phyloP scores from a whole-genome alignment of 2,113 vertebrate genomes.

The Hypomesus transpacificus region DNA sequence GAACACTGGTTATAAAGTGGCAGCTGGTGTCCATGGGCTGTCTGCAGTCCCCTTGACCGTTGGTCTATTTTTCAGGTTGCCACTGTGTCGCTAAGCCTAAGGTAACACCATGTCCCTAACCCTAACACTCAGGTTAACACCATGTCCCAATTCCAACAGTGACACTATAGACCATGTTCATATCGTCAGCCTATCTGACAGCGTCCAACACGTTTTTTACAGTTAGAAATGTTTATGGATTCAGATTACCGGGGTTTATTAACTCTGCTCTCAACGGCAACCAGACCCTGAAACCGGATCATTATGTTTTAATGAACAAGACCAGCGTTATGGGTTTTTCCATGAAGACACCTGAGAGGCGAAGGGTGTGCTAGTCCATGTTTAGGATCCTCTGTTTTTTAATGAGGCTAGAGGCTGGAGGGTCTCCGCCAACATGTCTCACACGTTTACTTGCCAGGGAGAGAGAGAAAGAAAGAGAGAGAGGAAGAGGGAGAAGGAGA shows the following conservation, averaged over 20 bases:
- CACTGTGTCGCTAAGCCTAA: constrained; percentile 25
- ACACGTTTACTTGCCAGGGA: constrained; percentile 7
- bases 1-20: no score
- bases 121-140: no score
- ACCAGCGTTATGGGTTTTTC: constrained; percentile 15
- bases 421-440: constrained; percentile 5
- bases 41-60: no score
- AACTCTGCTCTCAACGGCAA: constrained; percentile 8
- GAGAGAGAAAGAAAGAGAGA: not conserved
- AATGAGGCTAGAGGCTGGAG: not conserved
- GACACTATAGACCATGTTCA: no score
- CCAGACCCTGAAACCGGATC: constrained; percentile 18
- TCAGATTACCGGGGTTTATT: constrained; percentile 34
- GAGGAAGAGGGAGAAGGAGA: not conserved
- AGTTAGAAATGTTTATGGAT: constrained; percentile 36
- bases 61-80: constrained; percentile 16
- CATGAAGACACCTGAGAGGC: constrained; percentile 15
- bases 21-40: no score
- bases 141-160: no score
- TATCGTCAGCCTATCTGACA: not conserved
- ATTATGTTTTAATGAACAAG: constrained; percentile 37
- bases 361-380: not conserved
- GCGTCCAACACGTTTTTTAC: constrained; percentile 20
- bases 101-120: no score
- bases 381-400: constrained; percentile 1